Evolutionary conservation across 2,797 vertebrate species (phyloP).

Genomic region (Sarcoramphus papa): DNA sequence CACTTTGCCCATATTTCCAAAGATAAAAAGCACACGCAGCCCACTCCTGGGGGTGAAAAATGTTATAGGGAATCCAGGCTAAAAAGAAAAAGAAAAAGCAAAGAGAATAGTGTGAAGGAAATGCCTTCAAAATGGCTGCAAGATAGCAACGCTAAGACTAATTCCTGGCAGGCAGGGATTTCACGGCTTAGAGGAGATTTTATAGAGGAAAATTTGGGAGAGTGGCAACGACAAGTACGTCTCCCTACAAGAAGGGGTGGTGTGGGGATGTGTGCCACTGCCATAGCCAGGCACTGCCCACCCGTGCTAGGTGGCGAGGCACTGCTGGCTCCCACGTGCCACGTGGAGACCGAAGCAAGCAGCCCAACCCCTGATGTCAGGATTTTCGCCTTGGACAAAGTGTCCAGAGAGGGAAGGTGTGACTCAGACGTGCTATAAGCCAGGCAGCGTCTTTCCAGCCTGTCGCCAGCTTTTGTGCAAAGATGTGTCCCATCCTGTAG

Average conservation of each 20-base stretch:
- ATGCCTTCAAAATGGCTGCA: background rate
- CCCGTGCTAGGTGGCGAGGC: background rate
- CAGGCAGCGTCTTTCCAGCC: background rate
- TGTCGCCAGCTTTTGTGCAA: background rate
- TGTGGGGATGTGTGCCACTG: background rate
- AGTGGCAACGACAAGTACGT: rapidly evolving
- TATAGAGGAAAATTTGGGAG: background rate
- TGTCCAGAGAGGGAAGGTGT: rapidly evolving
- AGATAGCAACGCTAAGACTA: background rate
- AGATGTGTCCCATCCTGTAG: background rate
- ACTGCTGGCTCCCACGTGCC: background rate
- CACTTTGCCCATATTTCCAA: background rate
- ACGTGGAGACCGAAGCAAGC: background rate
- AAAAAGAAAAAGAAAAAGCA: background rate
- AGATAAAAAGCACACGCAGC: background rate
- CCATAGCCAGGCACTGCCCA: background rate
- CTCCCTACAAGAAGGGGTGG: background rate
- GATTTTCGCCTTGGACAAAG: background rate
- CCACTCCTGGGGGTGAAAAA: background rate
- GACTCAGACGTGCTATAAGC: background rate
- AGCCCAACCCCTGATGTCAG: background rate
- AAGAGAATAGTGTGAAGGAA: background rate
- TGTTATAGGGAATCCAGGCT: background rate
- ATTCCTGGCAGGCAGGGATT: background rate
- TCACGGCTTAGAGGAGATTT: background rate